A percentile compares a stretch with the other conserved stretches of the same genome.
Evolutionary conservation across 2,888 invertebrate genomes (phyloP).

Genomic region (Drosophila kambysellisi): DNA sequence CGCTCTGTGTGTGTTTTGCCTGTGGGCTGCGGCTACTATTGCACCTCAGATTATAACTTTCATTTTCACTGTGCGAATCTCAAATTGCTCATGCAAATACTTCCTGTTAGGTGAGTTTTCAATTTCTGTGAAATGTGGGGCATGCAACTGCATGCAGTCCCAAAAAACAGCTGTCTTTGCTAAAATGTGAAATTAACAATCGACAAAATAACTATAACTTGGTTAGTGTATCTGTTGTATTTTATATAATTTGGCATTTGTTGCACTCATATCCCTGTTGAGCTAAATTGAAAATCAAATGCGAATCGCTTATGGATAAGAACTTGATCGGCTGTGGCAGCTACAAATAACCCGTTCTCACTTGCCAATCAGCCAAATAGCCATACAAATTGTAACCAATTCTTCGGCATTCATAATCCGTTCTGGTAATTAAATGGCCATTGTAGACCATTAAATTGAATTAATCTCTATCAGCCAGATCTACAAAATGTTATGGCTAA

Average conservation of each 20-base stretch:
- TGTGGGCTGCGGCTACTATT: conserved; percentile 45
- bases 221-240: too few relatives aligned
- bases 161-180: conserved; percentile 5
- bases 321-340: not conserved
- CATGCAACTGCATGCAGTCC: conserved; percentile 31
- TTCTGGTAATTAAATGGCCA: conserved; percentile 42
- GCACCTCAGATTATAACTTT: conserved; percentile 64
- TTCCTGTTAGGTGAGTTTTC: conserved; percentile 76
- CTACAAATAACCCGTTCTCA: conserved; percentile 39
- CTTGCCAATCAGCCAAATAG: conserved; percentile 21
- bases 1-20: conserved; percentile 12
- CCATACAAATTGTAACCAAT: conserved; percentile 41
- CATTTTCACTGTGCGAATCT: conserved; percentile 62
- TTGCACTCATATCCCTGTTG: conserved; percentile 18
- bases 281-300: conserved; percentile 39
- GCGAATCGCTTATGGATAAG: conserved; percentile 65
- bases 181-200: conserved; percentile 24
- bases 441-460: conserved; percentile 41
- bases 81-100: conserved; percentile 64
- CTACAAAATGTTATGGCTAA: conserved; percentile 3
- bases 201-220: not conserved
- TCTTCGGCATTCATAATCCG: conserved; percentile 48
- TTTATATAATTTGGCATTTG: conserved; percentile 1
- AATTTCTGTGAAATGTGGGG: conserved; percentile 60
- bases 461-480: conserved; percentile 23